These are phyloP conservation scores for Lutraria lutraria DNA, from an alignment of 2,888 invertebrate species.

Conservation along the genomic window DNA sequence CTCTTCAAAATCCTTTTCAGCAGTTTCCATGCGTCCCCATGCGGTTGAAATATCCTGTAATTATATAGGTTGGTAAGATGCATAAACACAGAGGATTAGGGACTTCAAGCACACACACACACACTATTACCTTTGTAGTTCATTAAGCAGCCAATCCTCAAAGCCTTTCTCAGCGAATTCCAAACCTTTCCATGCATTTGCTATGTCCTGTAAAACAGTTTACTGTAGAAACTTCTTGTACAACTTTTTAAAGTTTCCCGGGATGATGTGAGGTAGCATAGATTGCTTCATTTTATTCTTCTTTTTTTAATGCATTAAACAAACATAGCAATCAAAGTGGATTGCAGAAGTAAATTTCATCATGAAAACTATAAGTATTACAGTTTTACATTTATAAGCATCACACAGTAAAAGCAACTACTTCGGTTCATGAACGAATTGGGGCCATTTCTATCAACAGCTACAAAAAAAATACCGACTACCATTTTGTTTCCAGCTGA, in stretches of 20 bases:
- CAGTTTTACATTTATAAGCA: too few species aligned
- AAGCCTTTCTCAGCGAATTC: slow-evolving; percentile 99
- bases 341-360: too few species aligned
- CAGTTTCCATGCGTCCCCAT: slow-evolving; percentile 49
- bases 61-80: slow-evolving; percentile 25
- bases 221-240: background rate
- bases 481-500: too few species aligned
- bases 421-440: too few species aligned
- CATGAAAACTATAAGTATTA: too few species aligned
- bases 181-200: slow-evolving; percentile 98
- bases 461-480: too few species aligned
- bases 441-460: too few species aligned
- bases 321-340: too few species aligned
- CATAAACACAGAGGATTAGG: slow-evolving; percentile 12
- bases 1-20: slow-evolving; percentile 46
- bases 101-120: slow-evolving; percentile 13
- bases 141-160: slow-evolving; percentile 99
- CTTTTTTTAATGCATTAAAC: too few species aligned
- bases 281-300: too few species aligned
- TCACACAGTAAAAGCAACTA: too few species aligned
- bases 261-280: background rate
- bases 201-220: slow-evolving; percentile 92
- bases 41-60: slow-evolving; percentile 46
- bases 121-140: slow-evolving; percentile 95
- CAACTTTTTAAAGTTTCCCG: background rate